Conservation (phyloP, 53 echinoderm and acorn worm species). For the Actinopyga echinites region DNA sequence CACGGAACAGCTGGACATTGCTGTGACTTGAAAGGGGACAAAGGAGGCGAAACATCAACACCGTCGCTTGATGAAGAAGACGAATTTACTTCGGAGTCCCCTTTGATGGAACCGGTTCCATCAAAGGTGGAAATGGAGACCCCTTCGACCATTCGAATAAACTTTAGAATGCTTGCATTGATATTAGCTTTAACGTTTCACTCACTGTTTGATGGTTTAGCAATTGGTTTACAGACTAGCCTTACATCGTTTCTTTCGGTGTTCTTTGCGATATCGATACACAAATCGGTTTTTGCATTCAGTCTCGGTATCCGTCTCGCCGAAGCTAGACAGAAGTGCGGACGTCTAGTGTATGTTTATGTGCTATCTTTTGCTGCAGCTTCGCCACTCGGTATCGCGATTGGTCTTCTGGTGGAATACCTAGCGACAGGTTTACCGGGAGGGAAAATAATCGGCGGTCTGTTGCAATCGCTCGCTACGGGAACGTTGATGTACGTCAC, state of each 20-base stretch:
- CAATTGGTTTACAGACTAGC: slow-evolving; percentile 43
- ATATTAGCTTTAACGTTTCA: slow-evolving; percentile 55
- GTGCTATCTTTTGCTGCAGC: slow-evolving; percentile 56
- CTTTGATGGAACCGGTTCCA: slow-evolving; percentile 33
- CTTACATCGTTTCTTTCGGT: slow-evolving; percentile 32
- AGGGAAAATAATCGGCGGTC: slow-evolving; percentile 16
- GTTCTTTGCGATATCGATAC: slow-evolving; percentile 58
- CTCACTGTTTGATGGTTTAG: slow-evolving; percentile 68
- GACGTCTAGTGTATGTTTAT: slow-evolving; percentile 18
- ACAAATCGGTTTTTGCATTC: slow-evolving; percentile 69
- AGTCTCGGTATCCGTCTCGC: slow-evolving; percentile 67
- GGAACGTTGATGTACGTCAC: slow-evolving; percentile 55
- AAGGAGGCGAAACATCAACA: too few relatives aligned
- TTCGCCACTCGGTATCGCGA: slow-evolving; percentile 55
- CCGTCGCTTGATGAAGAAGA: not conserved
- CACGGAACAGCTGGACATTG: not conserved
- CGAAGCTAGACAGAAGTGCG: not conserved
- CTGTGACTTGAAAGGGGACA: too few relatives aligned
- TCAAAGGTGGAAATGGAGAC: not conserved
- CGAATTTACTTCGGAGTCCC: not conserved
- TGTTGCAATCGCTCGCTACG: slow-evolving; percentile 60
- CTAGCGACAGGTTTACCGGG: slow-evolving; percentile 49
- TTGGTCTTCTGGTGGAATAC: slow-evolving; percentile 44
- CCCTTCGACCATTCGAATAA: not conserved
- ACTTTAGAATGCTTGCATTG: slow-evolving; percentile 36